Evolutionary conservation across 35 echinoderm and acorn worm genomes (phyloP).

Genomic region (Apostichopus japonicus): DNA sequence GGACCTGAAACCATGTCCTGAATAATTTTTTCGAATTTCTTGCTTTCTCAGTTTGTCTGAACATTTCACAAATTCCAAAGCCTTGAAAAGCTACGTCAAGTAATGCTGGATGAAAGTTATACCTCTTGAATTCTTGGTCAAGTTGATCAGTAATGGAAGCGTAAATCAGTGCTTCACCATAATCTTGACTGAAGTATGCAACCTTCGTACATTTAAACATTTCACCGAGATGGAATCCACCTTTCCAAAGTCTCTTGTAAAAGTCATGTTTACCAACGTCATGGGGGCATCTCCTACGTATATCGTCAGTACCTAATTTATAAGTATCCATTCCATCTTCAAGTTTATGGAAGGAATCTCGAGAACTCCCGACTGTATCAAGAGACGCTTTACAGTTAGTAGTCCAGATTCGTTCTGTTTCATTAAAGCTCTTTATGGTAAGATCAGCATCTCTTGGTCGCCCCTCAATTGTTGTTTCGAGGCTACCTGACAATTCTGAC

Average conservation of each 20-base stretch:
- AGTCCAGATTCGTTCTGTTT: conserved; percentile 74
- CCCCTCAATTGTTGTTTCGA: conserved; percentile 79
- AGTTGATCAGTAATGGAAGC: conserved; percentile 80
- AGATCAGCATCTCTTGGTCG: conserved; percentile 81
- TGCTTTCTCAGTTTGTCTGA: conserved; percentile 82
- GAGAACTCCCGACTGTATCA: conserved; percentile 65
- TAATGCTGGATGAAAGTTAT: conserved; percentile 90
- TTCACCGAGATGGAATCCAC: conserved; percentile 91
- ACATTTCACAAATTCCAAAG: conserved; percentile 90
- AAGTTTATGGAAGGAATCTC: conserved; percentile 73
- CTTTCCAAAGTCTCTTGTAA: conserved; percentile 78
- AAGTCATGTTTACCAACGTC: conserved; percentile 88
- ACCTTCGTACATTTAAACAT: conserved; percentile 81
- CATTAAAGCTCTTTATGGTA: conserved; percentile 78
- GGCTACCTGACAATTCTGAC: conserved; percentile 60
- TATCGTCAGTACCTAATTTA: conserved; percentile 88
- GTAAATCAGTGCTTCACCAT: conserved; percentile 86
- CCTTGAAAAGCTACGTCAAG: conserved; percentile 91
- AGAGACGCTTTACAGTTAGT: conserved; percentile 76
- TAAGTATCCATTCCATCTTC: conserved; percentile 73
- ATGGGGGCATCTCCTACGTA: conserved; percentile 81
- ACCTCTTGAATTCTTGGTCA: conserved; percentile 77
- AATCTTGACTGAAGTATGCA: conserved; percentile 92
- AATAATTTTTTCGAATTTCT: conserved; percentile 64
- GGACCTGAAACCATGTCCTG: conserved; percentile 86